These are phyloP conservation scores for Pedionomus torquatus DNA, from an alignment of 2,113 vertebrate genomes.

Conservation along the genomic window DNA sequence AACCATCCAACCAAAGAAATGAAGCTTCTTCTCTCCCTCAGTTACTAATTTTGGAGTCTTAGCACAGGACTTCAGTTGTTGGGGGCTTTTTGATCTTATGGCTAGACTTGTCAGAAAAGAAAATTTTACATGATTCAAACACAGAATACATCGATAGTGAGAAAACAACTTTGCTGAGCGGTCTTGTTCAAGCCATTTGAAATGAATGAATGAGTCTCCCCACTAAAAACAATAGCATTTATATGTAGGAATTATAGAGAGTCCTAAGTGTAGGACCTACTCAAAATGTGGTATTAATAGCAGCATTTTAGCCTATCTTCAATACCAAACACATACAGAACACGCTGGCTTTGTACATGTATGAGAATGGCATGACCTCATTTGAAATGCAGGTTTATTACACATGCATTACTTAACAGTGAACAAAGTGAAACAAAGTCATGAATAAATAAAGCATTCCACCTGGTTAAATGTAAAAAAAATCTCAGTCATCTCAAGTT, in stretches of 20 bases:
- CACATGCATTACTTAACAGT: neutral
- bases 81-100: neutral
- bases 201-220: neutral
- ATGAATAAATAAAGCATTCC: neutral
- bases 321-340: neutral
- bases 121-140: neutral
- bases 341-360: neutral
- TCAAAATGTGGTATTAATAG: neutral
- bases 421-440: neutral
- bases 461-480: neutral
- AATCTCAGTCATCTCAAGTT: neutral
- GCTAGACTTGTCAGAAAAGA: neutral
- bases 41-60: neutral
- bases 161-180: neutral
- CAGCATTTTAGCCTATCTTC: neutral
- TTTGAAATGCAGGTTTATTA: neutral
- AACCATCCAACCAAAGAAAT: neutral
- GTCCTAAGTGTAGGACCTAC: neutral
- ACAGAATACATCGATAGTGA: neutral
- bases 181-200: neutral
- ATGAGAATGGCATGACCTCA: neutral
- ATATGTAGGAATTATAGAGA: neutral
- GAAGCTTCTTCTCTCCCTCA: neutral
- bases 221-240: neutral
- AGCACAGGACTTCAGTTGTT: neutral